Base-by-base conservation (phyloP, 2,113 vertebrate genomes). In the Erythrocercus mccallii region DNA sequence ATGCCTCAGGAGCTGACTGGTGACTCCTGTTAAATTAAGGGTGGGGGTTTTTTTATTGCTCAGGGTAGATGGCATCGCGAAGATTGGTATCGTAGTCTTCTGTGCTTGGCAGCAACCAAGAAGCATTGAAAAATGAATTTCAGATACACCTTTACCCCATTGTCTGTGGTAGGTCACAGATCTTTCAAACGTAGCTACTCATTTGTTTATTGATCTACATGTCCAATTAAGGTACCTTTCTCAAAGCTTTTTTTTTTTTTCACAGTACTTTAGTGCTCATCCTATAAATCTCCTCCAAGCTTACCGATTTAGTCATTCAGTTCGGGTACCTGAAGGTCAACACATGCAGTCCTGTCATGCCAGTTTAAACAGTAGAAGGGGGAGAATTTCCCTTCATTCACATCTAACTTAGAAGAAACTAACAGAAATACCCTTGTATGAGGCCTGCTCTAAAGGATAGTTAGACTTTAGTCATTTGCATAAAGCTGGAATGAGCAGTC, bases 301-400 rank as follows among this genome's bases (percentile, higher is more conserved):
- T 65, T 66, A 25, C 30, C 0, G 2, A 21, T 80, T 65, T 38
- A 21, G 25, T 11, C 5, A 12, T 60, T 73, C 40, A 8, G 8
- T 24, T 71, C 27, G 10, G 20, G 18, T 47, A 15, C 28, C 21
- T 7, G 24, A 23, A 23, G 35, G 30, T 44, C 44, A 54, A 45
- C 1, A 3, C 13, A 3, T 1, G 5, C 18, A 22, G 12, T 53
- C n/a, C 13, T 24, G 16, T 61, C 24, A 28, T 8, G 0, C 30
- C 38, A 31, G 15, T 30, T 65, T 35, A 37, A 76, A 11, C 1
- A 20, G 15, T 3, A 35, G 28, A 31, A 66, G 28, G 5, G 11
- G 12, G 12, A 79, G 23, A 45, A 40, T n/a, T 81, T 71, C 9
- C 27, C 6, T 15, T 45, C 7, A 3, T 16, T 89, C 12, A 1